Base-by-base conservation (phyloP, 2,113 vertebrate species). In the Pelecanoides urinatrix region DNA sequence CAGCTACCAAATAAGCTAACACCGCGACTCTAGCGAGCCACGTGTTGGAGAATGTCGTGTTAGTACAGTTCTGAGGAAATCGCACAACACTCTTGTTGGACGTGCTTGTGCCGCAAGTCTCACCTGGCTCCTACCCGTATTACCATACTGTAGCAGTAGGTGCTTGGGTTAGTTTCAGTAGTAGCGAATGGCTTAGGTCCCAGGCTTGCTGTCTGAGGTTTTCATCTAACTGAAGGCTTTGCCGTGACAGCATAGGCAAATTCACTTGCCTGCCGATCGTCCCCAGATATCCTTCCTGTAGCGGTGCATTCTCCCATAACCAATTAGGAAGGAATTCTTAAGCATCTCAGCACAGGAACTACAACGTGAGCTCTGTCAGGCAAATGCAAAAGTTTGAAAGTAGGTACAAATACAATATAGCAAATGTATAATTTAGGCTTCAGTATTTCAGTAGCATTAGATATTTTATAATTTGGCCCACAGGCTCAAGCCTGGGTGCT, bases 261-360 rank as follows among this genome's bases (percentile, higher is more conserved):
- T 58, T 16, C 44, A 34, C 16, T 70, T 84, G 67, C n/a, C 44
- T 86, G 59, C 38, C 0, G 0, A 0, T 80, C 5, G 0, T 86
- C 45, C 23, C 13, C 5, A 26, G 22, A 1, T 82, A 23, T 1
- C 30, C 7, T 80, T 80, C 44, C 29, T 34, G 7, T 68, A 65
- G 72, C 3, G 2, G 30, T 11, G 7, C 19, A 0, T 75, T 90
- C 13, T 86, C 38, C 67, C 16, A 9, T 82, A 70, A 66, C 8
- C 49, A 36, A 23, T 53, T 17, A 38, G 82, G 72, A 58, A 58
- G 34, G 25, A 49, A 22, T 76, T 83, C 45, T 76, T 73, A n/a
- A 77, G 27, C 38, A 23, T 53, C 40, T 85, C 15, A 30, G 23
- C n/a, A 14, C 13, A 73, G 65, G 50, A 89, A 6, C 38, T n/a